Base-by-base conservation (phyloP, 1,140 invertebrate genomes). In the Lordiphosa mommai region DNA sequence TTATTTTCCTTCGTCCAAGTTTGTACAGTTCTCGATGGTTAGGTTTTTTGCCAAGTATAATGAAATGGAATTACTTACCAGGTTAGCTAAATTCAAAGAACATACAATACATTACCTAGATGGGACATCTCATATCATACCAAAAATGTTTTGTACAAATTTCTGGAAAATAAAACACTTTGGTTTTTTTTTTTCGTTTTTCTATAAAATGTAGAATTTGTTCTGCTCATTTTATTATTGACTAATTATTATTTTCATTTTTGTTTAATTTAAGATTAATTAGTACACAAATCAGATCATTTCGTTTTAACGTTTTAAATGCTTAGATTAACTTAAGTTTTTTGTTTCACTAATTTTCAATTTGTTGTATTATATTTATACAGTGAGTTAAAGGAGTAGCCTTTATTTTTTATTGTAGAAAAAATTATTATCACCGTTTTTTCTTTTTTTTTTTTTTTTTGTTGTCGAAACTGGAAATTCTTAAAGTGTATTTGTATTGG, bases 151-250 rank as follows among this genome's bases (percentile, higher is more conserved):
- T n/a, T n/a, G n/a, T n/a, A n/a, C n/a, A n/a, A n/a, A 5, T 4
- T 5, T 2, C 9, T 46, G 17, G 20, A 50, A 47, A 55, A 12
- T 16, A 13, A 20, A 46, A 9, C 8, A 12, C 10, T 41, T 38
- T 34, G 36, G 36, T 2, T 43, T 46, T 9, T 44, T 33, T 16
- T 47, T 10, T 23, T 23, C 36, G 16, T 61, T 79, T 80, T 68
- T 23, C 33, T 82, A 82, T 76, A 76, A 82, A 82, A 82, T 61
- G 77, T 82, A 82, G 76, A 82, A 82, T 82, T 74, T 82, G 61
- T 82, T 67, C 76, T 69, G 32, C 61, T 58, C 59, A 59, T 73
- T 73, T 63, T 23, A 49, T 66, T 70, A 82, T 76, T 65, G 43
- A 72, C 41, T 65, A 72, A 56, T 68, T 68, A 47, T 30, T 33